These are phyloP conservation scores for Sycobia sp. DNA, from an alignment of 1,140 invertebrate genomes.

Conservation along the genomic window DNA sequence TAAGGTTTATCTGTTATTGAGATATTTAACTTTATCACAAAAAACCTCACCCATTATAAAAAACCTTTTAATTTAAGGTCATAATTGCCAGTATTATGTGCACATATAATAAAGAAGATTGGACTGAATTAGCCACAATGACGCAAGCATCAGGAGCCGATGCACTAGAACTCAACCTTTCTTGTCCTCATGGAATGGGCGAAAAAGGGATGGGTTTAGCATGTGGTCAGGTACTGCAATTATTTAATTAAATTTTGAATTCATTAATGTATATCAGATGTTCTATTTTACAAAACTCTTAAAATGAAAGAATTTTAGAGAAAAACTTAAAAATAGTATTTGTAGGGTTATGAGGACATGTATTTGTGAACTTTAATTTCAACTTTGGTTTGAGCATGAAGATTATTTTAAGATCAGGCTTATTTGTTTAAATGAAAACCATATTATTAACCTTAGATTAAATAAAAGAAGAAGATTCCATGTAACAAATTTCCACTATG, in stretches of 20 bases:
- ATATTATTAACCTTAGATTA: no score
- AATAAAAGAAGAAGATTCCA: no score
- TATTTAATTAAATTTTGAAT: slow-evolving; percentile 1
- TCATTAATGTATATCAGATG: background rate
- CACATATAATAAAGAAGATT: slow-evolving; percentile 84
- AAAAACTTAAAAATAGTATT: background rate
- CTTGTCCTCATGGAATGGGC: slow-evolving; percentile 98
- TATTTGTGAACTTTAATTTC: no score
- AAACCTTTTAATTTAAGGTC: slow-evolving; percentile 68
- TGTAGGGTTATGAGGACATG: no score
- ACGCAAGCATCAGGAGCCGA: slow-evolving; percentile 88
- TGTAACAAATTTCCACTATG: no score
- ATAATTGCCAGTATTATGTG: slow-evolving; percentile 98
- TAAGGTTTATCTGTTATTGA: no score
- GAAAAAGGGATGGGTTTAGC: slow-evolving; percentile 97
- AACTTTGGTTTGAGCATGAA: no score
- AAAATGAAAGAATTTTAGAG: background rate
- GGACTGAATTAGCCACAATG: slow-evolving; percentile 80
- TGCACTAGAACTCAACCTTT: slow-evolving; percentile 94
- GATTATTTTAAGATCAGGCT: background rate
- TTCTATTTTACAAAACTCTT: background rate
- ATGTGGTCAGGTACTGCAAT: slow-evolving; percentile 82
- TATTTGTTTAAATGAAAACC: background rate
- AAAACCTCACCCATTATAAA: no score
- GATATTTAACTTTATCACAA: no score